A percentile compares a stretch with the other conserved stretches of the same genome.
phyloP scores from a whole-genome alignment of 2,113 vertebrate species.

The Pomatostomus ruficeps region DNA sequence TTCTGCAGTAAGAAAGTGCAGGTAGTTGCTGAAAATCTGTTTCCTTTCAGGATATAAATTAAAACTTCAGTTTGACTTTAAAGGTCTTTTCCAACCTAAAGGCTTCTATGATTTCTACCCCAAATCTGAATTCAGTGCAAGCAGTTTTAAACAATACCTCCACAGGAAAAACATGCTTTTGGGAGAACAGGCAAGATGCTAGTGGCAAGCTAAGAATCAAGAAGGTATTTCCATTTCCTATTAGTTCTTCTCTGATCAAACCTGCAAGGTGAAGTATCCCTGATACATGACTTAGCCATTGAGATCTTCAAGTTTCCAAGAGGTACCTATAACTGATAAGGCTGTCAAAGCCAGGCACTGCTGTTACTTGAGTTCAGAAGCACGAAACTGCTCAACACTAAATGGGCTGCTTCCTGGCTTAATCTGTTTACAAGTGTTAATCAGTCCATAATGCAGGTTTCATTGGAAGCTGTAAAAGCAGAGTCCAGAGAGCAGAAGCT shows the following conservation, averaged over 20 bases:
- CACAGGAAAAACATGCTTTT: not conserved
- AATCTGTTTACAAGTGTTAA: not conserved
- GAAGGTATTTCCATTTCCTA: not conserved
- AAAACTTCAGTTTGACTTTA: not conserved
- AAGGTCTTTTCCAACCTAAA: not conserved
- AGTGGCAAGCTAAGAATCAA: not conserved
- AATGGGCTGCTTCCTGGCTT: not conserved
- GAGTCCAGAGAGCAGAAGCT: not conserved
- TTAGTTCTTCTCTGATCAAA: not conserved
- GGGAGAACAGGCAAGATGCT: not conserved
- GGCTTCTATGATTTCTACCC: not conserved
- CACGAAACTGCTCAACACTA: not conserved
- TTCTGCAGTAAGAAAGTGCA: not conserved
- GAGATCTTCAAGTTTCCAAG: not conserved
- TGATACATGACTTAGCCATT: not conserved
- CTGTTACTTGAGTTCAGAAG: not conserved
- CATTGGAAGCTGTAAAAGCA: not conserved
- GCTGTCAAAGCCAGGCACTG: not conserved
- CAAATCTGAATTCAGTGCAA: not conserved
- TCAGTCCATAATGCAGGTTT: not conserved
- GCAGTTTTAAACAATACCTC: not conserved
- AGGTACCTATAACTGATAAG: accelerated
- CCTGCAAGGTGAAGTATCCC: not conserved
- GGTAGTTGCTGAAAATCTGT: not conserved
- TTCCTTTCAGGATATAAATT: not conserved